Evolutionary conservation across 2,888 invertebrate species (phyloP).

Genomic region (Idaea dimidiata): DNA sequence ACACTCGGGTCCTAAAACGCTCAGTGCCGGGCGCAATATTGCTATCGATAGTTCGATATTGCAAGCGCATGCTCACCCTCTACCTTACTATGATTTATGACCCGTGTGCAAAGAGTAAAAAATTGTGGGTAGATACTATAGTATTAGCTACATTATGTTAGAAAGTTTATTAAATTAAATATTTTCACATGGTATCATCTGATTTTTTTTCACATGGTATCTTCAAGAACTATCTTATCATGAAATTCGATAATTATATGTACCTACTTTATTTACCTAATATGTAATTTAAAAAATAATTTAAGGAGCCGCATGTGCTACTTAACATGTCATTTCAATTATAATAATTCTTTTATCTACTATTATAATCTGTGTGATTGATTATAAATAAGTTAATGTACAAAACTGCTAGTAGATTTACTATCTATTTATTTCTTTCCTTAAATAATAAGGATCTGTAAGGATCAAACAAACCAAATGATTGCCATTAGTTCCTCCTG

Average conservation of each 20-base stretch:
- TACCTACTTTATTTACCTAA: not conserved
- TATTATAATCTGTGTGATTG: not conserved
- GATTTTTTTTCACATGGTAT: not conserved
- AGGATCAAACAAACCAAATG: not conserved
- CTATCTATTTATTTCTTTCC: not conserved
- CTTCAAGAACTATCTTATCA: not conserved
- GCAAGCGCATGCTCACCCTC: too few relatives aligned
- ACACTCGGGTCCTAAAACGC: too few relatives aligned
- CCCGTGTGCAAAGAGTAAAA: too few relatives aligned
- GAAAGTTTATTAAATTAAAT: not conserved
- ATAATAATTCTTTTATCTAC: too few relatives aligned
- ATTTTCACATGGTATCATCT: not conserved
- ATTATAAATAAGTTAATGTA: not conserved
- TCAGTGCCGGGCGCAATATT: too few relatives aligned
- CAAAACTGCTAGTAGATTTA: not conserved
- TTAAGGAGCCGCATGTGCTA: not conserved
- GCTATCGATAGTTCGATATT: too few relatives aligned
- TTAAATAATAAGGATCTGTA: not conserved
- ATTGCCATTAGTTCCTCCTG: too few relatives aligned
- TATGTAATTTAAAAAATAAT: not conserved
- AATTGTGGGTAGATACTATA: too few relatives aligned
- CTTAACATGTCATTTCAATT: not conserved
- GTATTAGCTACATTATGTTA: too few relatives aligned
- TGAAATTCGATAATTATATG: not conserved
- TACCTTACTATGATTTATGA: too few relatives aligned